A percentile compares a stretch with the other conserved stretches of the same genome.
These are phyloP conservation scores for Xiphias gladius DNA, from an alignment of 2,113 vertebrate species.

Conservation along the genomic window DNA sequence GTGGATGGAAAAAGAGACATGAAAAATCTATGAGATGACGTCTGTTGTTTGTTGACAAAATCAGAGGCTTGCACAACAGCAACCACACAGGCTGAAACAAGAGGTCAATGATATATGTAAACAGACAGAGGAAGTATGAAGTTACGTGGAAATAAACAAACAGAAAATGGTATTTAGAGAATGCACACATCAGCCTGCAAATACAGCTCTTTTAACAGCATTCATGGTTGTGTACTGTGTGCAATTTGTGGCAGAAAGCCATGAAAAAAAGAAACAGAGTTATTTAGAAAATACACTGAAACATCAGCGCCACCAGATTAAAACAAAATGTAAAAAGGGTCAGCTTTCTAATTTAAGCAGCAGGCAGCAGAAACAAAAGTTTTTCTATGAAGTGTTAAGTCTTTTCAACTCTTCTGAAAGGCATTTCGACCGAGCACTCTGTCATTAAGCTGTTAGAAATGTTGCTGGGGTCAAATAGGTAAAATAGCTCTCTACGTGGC, in stretches of 20 bases:
- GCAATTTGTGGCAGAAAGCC: not conserved
- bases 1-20: constrained; percentile 14
- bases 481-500: constrained; percentile 49
- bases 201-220: constrained; percentile 26
- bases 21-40: not conserved
- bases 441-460: constrained; percentile 60
- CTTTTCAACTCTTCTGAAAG: constrained; percentile 34
- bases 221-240: not conserved
- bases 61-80: constrained; percentile 19
- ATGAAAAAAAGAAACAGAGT: not conserved
- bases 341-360: not conserved
- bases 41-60: constrained; percentile 7
- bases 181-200: constrained; percentile 15
- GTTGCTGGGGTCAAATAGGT: constrained; percentile 52
- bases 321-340: not conserved
- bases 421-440: constrained; percentile 23
- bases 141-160: not conserved
- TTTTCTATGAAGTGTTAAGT: constrained; percentile 29
- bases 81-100: constrained; percentile 8
- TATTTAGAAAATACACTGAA: not conserved
- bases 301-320: not conserved
- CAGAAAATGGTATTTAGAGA: constrained; percentile 44
- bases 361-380: constrained; percentile 35
- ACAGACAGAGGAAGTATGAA: constrained; percentile 24
- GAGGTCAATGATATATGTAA: constrained; percentile 56